Conservation (phyloP, 1,140 invertebrate species). For the Matsumurasca onukii region DNA sequence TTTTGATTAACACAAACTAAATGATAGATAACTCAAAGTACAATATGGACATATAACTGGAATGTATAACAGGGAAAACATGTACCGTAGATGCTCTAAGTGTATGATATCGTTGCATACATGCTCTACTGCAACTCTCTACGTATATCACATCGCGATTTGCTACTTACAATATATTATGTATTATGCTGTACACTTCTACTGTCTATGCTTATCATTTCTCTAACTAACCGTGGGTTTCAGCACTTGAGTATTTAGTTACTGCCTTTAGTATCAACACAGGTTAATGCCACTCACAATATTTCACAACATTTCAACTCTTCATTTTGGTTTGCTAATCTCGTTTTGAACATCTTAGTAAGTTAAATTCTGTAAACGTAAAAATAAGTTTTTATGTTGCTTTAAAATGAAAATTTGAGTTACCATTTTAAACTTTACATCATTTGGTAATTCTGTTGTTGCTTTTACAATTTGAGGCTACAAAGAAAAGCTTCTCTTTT, state of each 20-base stretch:
- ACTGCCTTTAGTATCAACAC: too few relatives aligned
- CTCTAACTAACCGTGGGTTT: background rate
- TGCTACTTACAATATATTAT: slow-evolving; percentile 22
- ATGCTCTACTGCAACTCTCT: slow-evolving; percentile 7
- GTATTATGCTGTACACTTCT: slow-evolving; percentile 18
- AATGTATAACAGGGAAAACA: slow-evolving; percentile 20
- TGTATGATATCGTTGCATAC: slow-evolving; percentile 17
- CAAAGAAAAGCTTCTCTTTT: too few relatives aligned
- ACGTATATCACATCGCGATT: slow-evolving; percentile 18
- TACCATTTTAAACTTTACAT: too few relatives aligned
- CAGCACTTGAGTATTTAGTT: slow-evolving; percentile 20
- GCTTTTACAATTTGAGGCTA: too few relatives aligned
- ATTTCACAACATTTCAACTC: too few relatives aligned
- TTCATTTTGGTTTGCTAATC: too few relatives aligned
- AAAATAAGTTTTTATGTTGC: too few relatives aligned
- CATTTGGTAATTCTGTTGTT: too few relatives aligned
- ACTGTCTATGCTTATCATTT: slow-evolving; percentile 4
- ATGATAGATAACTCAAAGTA: background rate
- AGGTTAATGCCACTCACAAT: too few relatives aligned
- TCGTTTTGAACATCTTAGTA: too few relatives aligned
- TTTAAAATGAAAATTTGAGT: too few relatives aligned
- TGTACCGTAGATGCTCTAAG: slow-evolving; percentile 9
- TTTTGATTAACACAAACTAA: slow-evolving; percentile 21
- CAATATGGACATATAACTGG: background rate
- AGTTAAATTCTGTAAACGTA: too few relatives aligned